Percentiles rank a stretch among this genome's conserved stretches.
Conservation (phyloP, 2,113 vertebrate genomes). For the Cryptomyrus ogoouensis region DNA sequence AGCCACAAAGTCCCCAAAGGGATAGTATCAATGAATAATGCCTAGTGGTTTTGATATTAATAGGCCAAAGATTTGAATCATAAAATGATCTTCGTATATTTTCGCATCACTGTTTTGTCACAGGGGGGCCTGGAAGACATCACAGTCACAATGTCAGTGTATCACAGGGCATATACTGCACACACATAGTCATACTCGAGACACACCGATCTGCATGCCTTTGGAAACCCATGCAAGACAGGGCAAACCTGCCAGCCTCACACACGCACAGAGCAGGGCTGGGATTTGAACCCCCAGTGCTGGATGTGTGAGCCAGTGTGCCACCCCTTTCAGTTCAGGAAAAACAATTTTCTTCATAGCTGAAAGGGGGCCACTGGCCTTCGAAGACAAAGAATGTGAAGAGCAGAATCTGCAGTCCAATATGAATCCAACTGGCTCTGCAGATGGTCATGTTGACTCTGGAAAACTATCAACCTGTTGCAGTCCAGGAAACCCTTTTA, state of each 20-base stretch:
- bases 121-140: neutral
- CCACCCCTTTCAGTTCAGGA: neutral
- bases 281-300: neutral
- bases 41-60: neutral
- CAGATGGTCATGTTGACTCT: constrained; percentile 54
- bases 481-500: constrained; percentile 57
- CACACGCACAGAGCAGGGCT: neutral
- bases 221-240: neutral
- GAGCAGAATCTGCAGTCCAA: constrained; percentile 30
- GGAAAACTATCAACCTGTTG: constrained; percentile 38
- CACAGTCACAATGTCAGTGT: neutral
- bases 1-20: neutral
- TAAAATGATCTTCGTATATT: neutral
- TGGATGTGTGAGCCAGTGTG: neutral
- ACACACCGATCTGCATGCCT: neutral
- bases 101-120: neutral
- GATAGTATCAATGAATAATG: neutral
- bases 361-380: constrained; percentile 24
- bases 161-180: neutral
- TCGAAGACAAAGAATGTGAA: constrained; percentile 37
- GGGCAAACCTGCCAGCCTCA: neutral
- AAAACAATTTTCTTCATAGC: constrained; percentile 24
- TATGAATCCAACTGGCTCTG: constrained; percentile 45
- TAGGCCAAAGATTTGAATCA: neutral
- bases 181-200: neutral